A percentile compares a stretch with the other conserved stretches of the same genome.
Evolutionary conservation across 2,113 vertebrate species (phyloP).

Genomic region (Panthera tigris): DNA sequence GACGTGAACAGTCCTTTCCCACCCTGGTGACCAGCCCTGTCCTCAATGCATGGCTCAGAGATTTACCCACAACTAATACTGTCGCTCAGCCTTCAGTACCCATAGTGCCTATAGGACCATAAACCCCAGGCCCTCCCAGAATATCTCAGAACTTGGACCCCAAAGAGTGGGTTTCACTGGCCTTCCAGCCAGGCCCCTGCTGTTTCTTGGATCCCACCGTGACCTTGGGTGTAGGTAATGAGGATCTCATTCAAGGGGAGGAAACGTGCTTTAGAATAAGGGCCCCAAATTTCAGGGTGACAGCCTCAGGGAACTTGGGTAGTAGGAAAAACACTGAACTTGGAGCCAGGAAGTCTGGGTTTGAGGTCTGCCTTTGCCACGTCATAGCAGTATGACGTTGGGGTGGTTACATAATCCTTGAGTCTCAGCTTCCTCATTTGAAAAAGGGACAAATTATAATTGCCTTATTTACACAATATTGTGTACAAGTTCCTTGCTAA

Average conservation of each 20-base stretch:
- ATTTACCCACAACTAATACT: fast-evolving
- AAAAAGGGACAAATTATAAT: neutral
- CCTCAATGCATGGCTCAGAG: fast-evolving
- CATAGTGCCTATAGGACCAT: fast-evolving
- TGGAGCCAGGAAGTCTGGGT: neutral
- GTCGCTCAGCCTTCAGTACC: neutral
- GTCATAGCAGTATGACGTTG: neutral
- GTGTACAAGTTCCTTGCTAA: neutral
- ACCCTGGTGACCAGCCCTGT: neutral
- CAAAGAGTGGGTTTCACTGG: neutral
- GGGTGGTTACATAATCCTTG: neutral
- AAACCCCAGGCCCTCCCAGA: neutral
- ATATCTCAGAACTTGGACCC: neutral
- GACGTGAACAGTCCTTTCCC: neutral
- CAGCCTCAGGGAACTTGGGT: neutral
- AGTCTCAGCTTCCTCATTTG: neutral
- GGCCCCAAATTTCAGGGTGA: neutral
- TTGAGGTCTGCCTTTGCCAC: neutral
- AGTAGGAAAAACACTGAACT: slow-evolving; percentile 25
- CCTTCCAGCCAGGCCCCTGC: neutral
- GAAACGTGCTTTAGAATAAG: neutral
- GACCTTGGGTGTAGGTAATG: neutral
- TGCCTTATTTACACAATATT: neutral
- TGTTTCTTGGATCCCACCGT: neutral
- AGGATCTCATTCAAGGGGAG: neutral